Base-by-base conservation (phyloP, 37 sponge, comb jelly and placozoan genomes). In the Spongilla lacustris region DNA sequence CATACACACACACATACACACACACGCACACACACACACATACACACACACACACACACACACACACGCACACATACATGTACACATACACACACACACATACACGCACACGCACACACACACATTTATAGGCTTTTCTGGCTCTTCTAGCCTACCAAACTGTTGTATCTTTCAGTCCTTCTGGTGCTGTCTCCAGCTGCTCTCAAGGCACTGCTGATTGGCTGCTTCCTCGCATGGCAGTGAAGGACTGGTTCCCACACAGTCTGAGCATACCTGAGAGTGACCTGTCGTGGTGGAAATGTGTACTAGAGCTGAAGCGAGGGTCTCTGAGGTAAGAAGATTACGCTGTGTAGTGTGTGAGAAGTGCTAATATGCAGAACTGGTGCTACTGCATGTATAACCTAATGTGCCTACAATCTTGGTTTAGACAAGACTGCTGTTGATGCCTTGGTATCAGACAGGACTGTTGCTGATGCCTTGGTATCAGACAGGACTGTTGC, bases 31-130 rank as follows among this genome's bases (percentile, higher is more conserved):
- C 73, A 73, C 73, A 25, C 73, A 73, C 3, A 73, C n/a, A 73
- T 38, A 77, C 37, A 34, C 46, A 77, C 77, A 77, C 77, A 34
- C 77, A 77, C 77, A 34, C 73, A n/a, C 27, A n/a, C 73, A 73
- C 73, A 73, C 73, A 73, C 77, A 77, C 77, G 6, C 77, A 77
- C 77, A 38, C 77, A 77, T 38, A 38, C 77, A 34, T 38, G 46
- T 38, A 77, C 77, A 41, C 41, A 41, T 6, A 41, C 41, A 41
- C 41, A 41, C 41, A 78, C 49, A 78, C 58, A 14, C 25, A 46
- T 25, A 37, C 22, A 78, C 25, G 49, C 49, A 78, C 41, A 78
- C 58, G 26, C 25, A 38, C 79, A 78, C 79, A 78, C 26, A 38
- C 58, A 48, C 38, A 38, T 29, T 1, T 21, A 17, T 14, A 79